Percentiles rank a stretch among this genome's conserved stretches.
phyloP scores from a whole-genome alignment of 1,140 invertebrate genomes.

The Pseudomyrmex sp. region DNA sequence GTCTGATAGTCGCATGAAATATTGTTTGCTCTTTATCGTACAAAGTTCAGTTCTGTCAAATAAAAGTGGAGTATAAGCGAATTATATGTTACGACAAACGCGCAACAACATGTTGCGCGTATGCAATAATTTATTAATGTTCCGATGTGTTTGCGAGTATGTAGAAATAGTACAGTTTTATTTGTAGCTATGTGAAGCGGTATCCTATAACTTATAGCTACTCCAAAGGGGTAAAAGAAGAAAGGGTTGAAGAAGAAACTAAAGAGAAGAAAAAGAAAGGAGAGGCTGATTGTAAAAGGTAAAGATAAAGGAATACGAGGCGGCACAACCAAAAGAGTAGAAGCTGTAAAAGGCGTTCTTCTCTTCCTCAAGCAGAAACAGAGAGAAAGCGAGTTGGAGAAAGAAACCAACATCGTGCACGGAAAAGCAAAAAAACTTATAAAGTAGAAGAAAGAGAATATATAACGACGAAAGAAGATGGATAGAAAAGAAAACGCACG shows the following conservation, averaged over 20 bases:
- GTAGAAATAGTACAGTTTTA: too few species aligned
- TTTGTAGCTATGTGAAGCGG: background rate
- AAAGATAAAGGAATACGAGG: slow-evolving; percentile 78
- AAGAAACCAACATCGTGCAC: slow-evolving; percentile 63
- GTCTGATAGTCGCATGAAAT: slow-evolving; percentile 8
- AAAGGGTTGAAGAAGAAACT: slow-evolving; percentile 9
- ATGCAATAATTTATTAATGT: background rate
- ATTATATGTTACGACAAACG: background rate
- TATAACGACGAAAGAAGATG: slow-evolving; percentile 9
- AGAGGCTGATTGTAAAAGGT: slow-evolving; percentile 73
- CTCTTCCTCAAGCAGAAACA: slow-evolving; percentile 62
- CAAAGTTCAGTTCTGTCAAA: background rate
- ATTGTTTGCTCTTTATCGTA: background rate
- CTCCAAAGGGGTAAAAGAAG: background rate
- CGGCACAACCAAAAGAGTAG: slow-evolving; percentile 76
- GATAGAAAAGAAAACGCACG: slow-evolving; percentile 12
- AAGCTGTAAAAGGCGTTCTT: slow-evolving; percentile 72
- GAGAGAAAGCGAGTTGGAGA: slow-evolving; percentile 31
- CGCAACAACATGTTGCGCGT: background rate
- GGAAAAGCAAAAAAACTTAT: slow-evolving; percentile 65
- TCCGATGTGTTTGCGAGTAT: too few species aligned
- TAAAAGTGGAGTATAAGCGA: background rate
- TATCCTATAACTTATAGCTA: slow-evolving; percentile 8
- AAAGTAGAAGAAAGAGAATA: slow-evolving; percentile 28
- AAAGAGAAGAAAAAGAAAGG: slow-evolving; percentile 41